Percentiles rank a stretch among this genome's conserved stretches.
These are phyloP conservation scores for Hippocampus kuda DNA, from an alignment of 2,797 vertebrate species.

Conservation along the genomic window DNA sequence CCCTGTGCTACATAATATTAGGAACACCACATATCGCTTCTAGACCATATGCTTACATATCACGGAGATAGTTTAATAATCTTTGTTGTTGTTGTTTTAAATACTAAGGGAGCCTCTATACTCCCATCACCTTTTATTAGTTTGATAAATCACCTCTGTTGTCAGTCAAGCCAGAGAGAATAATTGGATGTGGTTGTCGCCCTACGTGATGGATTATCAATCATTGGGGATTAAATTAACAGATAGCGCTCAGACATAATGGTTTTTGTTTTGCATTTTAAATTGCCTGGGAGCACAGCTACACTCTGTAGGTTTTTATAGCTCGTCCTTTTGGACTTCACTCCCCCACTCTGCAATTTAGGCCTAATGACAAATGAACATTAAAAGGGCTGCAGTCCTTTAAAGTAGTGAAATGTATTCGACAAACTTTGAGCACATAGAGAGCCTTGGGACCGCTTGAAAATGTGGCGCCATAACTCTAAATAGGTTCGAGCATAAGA, in stretches of 20 bases:
- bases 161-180: slow-evolving; percentile 99
- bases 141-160: slow-evolving; percentile 99
- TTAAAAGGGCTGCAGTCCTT: slow-evolving; percentile 31
- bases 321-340: slow-evolving; percentile 62
- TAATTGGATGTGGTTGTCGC: slow-evolving; percentile 99
- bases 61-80: slow-evolving; percentile 57
- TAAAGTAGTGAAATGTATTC: slow-evolving; percentile 31
- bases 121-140: slow-evolving; percentile 99
- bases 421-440: slow-evolving; percentile 32
- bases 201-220: slow-evolving; percentile 99
- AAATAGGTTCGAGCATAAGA: slow-evolving; percentile 24
- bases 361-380: slow-evolving; percentile 48
- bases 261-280: slow-evolving; percentile 99
- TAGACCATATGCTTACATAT: slow-evolving; percentile 48
- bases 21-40: slow-evolving; percentile 21
- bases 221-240: slow-evolving; percentile 99
- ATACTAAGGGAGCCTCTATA: slow-evolving; percentile 84
- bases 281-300: slow-evolving; percentile 92
- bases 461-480: slow-evolving; percentile 8
- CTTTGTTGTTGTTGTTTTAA: slow-evolving; percentile 46
- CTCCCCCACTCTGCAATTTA: slow-evolving; percentile 20
- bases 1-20: not conserved
- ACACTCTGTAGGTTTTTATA: slow-evolving; percentile 85
- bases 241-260: slow-evolving; percentile 99
- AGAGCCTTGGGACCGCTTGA: not conserved